A percentile compares a stretch with the other conserved stretches of the same genome.
Conservation (phyloP, 2,113 vertebrate species). For the Polyodon spathula region DNA sequence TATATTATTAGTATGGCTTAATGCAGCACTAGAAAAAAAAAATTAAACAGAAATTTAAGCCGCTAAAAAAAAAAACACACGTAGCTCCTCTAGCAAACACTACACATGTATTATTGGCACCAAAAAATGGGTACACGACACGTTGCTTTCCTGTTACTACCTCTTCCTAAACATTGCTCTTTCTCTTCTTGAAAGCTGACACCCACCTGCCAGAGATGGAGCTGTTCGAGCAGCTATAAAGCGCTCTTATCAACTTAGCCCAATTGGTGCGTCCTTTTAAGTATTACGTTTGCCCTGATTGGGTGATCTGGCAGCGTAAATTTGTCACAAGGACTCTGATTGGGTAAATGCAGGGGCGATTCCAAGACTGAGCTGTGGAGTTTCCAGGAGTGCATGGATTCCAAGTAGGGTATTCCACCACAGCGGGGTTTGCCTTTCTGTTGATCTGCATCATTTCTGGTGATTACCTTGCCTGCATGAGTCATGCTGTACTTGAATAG, state of each 20-base stretch:
- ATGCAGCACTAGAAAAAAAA: slow-evolving; percentile 32
- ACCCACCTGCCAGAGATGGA: slow-evolving; percentile 66
- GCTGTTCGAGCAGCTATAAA: slow-evolving; percentile 48
- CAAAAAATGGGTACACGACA: slow-evolving; percentile 17
- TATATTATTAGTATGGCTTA: slow-evolving; percentile 23
- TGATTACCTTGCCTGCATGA: slow-evolving; percentile 66
- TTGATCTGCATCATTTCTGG: slow-evolving; percentile 58
- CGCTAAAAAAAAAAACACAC: slow-evolving; percentile 35
- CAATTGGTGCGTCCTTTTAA: slow-evolving; percentile 28
- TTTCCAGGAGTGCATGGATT: slow-evolving; percentile 56
- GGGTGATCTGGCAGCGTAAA: not conserved
- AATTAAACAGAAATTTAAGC: slow-evolving; percentile 34
- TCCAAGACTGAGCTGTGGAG: slow-evolving; percentile 53
- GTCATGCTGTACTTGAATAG: slow-evolving; percentile 52
- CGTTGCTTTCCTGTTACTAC: slow-evolving; percentile 17
- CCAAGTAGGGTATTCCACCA: slow-evolving; percentile 67
- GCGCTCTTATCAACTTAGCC: slow-evolving; percentile 34
- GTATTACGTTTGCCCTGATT: slow-evolving; percentile 32
- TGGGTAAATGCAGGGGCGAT: slow-evolving; percentile 41
- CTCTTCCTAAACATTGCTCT: slow-evolving; percentile 26
- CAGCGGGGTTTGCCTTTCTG: slow-evolving; percentile 64
- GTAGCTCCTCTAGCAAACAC: too few relatives aligned
- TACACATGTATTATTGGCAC: slow-evolving; percentile 18
- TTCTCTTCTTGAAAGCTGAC: slow-evolving; percentile 46
- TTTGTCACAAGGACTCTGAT: slow-evolving; percentile 23